Evolutionary conservation across 2,113 vertebrate species (phyloP), one percentile per base, ranked within the genome.

Genomic region (Phocoena phocoena): DNA sequence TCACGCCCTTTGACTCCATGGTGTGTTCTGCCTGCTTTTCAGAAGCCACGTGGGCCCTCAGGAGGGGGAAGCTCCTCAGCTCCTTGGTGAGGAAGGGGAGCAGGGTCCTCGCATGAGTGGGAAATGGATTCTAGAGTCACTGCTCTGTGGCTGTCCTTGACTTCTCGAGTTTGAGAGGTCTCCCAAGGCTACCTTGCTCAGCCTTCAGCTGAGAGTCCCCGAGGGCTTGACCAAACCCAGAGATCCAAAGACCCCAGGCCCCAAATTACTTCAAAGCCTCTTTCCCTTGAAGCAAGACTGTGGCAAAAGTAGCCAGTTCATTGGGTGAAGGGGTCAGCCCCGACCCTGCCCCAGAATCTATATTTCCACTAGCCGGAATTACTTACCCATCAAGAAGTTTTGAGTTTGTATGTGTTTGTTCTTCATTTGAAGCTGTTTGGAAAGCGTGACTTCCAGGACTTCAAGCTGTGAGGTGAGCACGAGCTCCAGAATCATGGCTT

Each of bases 181-280:
- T 79, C 36, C 36, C 28, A 65, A 84, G 55, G 63, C 50, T 25
- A 60, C 60, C 5, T 90, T 93, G 63, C 94, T 90, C 90, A 77
- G 14, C 36, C 50, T 73, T 92, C 87, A 74, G 44, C 60, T 10
- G 15, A 58, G 67, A 85, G 38, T 50, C 17, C 44, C 68, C 0
- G 12, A 89, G 62, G 76, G 31, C 20, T 68, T 41, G 86, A 38
- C 28, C 71, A 20, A 70, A 58, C 26, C 36, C 26, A n/a, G 33
- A 93, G 21, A 76, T 41, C 21, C 86, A 62, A 47, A 82, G 67
- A 79, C 36, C 33, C 81, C 15, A 41, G 67, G 6, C 44, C 50
- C 67, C 62, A 71, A 33, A 67, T 36, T 23, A 33, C 23, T 33
- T 5, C 7, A 47, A 55, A 15, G 26, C 36, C 7, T 84, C 62